Base-by-base conservation (phyloP, 2,888 invertebrate genomes). In the Ischnus inquisitorius region DNA sequence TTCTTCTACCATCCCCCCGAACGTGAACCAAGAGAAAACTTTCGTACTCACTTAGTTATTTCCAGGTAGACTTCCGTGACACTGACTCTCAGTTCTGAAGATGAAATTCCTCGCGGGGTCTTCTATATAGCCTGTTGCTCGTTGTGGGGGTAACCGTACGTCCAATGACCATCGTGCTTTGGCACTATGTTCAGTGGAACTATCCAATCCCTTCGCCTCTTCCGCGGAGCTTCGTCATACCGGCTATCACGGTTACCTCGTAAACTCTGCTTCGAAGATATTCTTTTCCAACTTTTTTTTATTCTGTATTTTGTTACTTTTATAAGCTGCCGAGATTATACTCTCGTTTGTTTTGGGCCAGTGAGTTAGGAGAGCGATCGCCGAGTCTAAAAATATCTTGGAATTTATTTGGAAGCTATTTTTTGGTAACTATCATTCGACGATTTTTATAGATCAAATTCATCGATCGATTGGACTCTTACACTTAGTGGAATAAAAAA, bases 21-120 rank as follows among this genome's bases (percentile, higher is more conserved):
- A 34, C 3, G 71, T 46, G 60, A 72, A 69, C 54, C 71, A 64
- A 39, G 68, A 62, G 72, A 81, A 64, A 88, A 89, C 90, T 90
- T 89, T 82, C 75, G 87, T 90, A 90, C 91, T 91, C 88, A 91
- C 90, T 90, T 90, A 79, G 84, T 82, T 88, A 88, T 87, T 88
- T 89, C 86, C 88, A 87, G 89, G 89, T 91, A 86, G 90, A 89
- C 87, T 91, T 90, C 92, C 91, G 89, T 92, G 91, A 92, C 92
- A 92, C 91, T 92, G 92, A 91, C 91, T 92, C 90, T 92, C 89
- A 90, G 92, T 90, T 93, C 92, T 93, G 91, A 93, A 93, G 93
- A 93, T 91, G 92, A 93, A 92, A 93, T 92, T 92, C 92, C 88
- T 87, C 82, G 91, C 89, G 92, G 85, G 89, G 92, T 92, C 93